Percentiles rank a stretch among this genome's conserved stretches.
These are phyloP conservation scores for Globia sparganii DNA, from an alignment of 2,888 invertebrate genomes.

Conservation along the genomic window DNA sequence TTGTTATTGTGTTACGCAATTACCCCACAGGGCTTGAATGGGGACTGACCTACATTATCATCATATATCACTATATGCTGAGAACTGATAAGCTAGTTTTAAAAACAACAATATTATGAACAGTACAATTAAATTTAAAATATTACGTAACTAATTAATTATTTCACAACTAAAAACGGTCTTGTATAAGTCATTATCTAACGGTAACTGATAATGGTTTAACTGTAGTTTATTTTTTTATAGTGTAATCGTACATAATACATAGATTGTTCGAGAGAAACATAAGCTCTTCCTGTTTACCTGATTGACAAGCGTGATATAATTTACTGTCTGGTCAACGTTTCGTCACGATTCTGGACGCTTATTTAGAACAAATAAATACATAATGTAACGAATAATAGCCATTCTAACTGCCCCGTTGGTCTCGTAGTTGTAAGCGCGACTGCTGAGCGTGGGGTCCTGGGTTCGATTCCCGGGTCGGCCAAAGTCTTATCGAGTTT, in stretches of 20 bases:
- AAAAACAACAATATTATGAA: neutral
- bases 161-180: conserved; percentile 46
- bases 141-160: conserved; percentile 30
- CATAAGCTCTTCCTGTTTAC: neutral
- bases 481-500: too few species aligned
- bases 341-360: neutral
- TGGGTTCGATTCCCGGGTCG: too few species aligned
- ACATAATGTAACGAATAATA: too few species aligned
- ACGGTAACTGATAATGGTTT: conserved; percentile 37
- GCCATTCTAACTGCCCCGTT: too few species aligned
- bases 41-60: neutral
- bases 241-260: conserved; percentile 3
- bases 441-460: too few species aligned
- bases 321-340: neutral
- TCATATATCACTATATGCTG: too few species aligned
- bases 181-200: conserved; percentile 43
- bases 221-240: neutral
- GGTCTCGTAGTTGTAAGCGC: too few species aligned
- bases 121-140: conserved; percentile 4
- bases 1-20: neutral
- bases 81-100: neutral
- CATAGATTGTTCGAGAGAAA: conserved; percentile 14
- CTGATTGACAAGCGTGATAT: conserved; percentile 3
- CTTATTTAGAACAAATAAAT: too few species aligned
- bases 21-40: neutral